Evolutionary conservation across 2,888 invertebrate genomes (phyloP).

Genomic region (Prosapia bicincta): DNA sequence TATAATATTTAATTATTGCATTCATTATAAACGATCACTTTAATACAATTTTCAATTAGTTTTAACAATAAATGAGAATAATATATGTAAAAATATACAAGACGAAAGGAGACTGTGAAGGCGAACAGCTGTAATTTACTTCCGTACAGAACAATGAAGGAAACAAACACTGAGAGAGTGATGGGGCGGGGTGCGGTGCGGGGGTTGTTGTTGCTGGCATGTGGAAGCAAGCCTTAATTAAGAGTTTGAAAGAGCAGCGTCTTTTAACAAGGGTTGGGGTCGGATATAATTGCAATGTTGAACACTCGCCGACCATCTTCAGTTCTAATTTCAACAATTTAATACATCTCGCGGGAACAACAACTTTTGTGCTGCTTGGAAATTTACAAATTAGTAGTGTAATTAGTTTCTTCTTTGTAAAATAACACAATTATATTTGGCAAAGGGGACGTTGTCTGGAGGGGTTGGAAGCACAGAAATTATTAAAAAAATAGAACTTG

Average conservation of each 20-base stretch:
- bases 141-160: not conserved
- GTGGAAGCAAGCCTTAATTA: not conserved
- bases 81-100: too few relatives aligned
- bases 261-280: not conserved
- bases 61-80: too few relatives aligned
- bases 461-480: too few relatives aligned
- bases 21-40: too few relatives aligned
- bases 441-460: too few relatives aligned
- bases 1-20: too few relatives aligned
- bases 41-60: too few relatives aligned
- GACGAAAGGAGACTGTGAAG: too few relatives aligned
- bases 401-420: not conserved
- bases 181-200: not conserved
- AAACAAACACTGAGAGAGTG: not conserved
- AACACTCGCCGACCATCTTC: not conserved
- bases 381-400: not conserved
- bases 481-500: too few relatives aligned
- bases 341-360: not conserved
- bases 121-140: not conserved
- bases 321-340: not conserved
- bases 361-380: not conserved
- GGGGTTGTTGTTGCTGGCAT: not conserved
- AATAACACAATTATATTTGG: too few relatives aligned
- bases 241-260: conserved; percentile 2
- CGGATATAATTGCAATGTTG: not conserved